Percentiles rank a stretch among this genome's conserved stretches.
Conservation (phyloP, 2,888 invertebrate species). For the Chrysolina americana region DNA sequence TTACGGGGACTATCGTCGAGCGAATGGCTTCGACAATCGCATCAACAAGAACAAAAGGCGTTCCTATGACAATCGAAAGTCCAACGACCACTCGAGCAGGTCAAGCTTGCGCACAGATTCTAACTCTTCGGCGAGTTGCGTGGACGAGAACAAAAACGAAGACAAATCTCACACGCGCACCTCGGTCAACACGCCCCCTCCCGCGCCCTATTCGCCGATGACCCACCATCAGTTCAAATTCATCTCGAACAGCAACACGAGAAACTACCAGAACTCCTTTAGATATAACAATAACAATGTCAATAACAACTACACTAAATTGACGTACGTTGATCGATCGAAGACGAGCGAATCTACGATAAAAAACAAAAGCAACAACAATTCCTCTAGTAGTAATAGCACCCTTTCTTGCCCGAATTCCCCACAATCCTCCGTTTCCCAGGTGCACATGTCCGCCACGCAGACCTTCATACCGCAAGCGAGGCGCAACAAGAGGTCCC, state of each 20-base stretch:
- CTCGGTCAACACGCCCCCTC: slow-evolving; percentile 52
- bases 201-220: slow-evolving; percentile 56
- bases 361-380: background rate
- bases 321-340: slow-evolving; percentile 12
- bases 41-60: slow-evolving; percentile 37
- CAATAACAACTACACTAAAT: slow-evolving; percentile 29
- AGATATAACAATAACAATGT: slow-evolving; percentile 44
- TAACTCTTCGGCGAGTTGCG: slow-evolving; percentile 62
- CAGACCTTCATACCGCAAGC: slow-evolving; percentile 42
- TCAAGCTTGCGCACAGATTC: slow-evolving; percentile 61
- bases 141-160: slow-evolving; percentile 52
- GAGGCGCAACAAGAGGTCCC: slow-evolving; percentile 45
- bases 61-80: slow-evolving; percentile 20
- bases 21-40: slow-evolving; percentile 40
- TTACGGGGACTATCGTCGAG: slow-evolving; percentile 39
- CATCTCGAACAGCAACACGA: slow-evolving; percentile 36
- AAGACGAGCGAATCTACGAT: slow-evolving; percentile 23
- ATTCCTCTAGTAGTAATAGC: slow-evolving; percentile 15
- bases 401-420: slow-evolving; percentile 29
- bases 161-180: slow-evolving; percentile 41
- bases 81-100: slow-evolving; percentile 56
- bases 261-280: slow-evolving; percentile 46
- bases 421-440: slow-evolving; percentile 40
- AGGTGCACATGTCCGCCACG: slow-evolving; percentile 49
- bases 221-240: slow-evolving; percentile 47